Evolutionary conservation across 2,113 vertebrate species (phyloP).

Genomic region (Anolis carolinensis): DNA sequence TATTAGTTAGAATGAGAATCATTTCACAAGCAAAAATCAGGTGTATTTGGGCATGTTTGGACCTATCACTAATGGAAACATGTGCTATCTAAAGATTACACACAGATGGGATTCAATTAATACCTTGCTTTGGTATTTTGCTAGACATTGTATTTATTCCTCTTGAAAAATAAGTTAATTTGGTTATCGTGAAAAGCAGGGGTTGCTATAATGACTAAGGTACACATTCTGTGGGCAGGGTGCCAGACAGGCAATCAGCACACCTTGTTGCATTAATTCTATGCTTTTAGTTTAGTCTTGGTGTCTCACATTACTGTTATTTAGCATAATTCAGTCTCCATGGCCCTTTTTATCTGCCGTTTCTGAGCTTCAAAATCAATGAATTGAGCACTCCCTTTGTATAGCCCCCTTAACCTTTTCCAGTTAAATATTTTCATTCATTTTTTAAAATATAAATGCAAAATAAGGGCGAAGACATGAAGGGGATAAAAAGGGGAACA

Average conservation of each 20-base stretch:
- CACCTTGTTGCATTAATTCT: neutral
- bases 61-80: neutral
- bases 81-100: conserved; percentile 16
- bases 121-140: neutral
- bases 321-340: neutral
- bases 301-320: neutral
- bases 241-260: conserved; percentile 7
- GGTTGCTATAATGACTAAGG: conserved; percentile 9
- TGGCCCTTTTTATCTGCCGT: neutral
- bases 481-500: too few relatives aligned
- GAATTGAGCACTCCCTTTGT: neutral
- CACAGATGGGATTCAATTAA: conserved; percentile 1
- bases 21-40: neutral
- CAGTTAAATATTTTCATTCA: too few relatives aligned
- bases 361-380: neutral
- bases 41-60: neutral
- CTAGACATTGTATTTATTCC: neutral
- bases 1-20: neutral
- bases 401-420: too few relatives aligned
- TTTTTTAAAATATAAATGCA: too few relatives aligned
- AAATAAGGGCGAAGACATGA: too few relatives aligned
- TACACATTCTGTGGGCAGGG: neutral
- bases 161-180: conserved; percentile 15
- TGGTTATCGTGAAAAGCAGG: conserved; percentile 24
- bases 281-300: neutral